Percentiles rank a stretch among this genome's conserved stretches.
phyloP scores from a whole-genome alignment of 2,113 vertebrate genomes.

The Ameiurus melas region DNA sequence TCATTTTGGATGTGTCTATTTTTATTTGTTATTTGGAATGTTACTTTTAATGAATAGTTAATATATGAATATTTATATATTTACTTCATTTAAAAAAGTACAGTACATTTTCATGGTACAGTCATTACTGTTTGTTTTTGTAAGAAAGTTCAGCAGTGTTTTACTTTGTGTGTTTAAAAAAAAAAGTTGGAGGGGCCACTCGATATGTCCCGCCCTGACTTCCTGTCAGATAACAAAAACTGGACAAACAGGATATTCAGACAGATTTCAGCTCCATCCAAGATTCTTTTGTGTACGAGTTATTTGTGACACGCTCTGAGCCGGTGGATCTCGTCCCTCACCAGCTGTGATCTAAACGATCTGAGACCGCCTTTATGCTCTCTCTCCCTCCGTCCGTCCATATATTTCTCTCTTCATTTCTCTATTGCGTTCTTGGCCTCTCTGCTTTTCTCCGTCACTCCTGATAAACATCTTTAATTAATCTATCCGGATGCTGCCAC shows the following conservation, averaged over 20 bases:
- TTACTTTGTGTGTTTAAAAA: no score
- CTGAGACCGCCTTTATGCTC: slow-evolving; percentile 1
- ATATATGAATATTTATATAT: no score
- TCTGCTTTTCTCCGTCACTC: slow-evolving; percentile 34
- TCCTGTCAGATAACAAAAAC: not conserved
- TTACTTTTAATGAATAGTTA: no score
- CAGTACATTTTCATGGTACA: no score
- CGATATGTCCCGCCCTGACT: no score
- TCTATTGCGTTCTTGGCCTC: slow-evolving; percentile 32
- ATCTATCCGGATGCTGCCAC: slow-evolving; percentile 37
- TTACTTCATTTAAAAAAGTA: no score
- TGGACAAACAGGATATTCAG: not conserved
- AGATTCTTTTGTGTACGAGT: not conserved
- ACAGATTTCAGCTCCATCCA: not conserved
- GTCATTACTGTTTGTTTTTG: no score
- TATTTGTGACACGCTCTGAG: not conserved
- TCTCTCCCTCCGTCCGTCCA: slow-evolving; percentile 8
- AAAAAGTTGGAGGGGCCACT: no score
- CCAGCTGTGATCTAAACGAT: slow-evolving; percentile 1
- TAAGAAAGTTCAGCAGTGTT: no score
- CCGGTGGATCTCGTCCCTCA: not conserved
- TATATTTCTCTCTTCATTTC: slow-evolving; percentile 15
- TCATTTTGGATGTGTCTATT: no score
- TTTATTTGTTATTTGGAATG: no score
- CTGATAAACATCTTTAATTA: slow-evolving; percentile 59